Evolutionary conservation across 2,113 vertebrate species (phyloP), one percentile per base, ranked within the genome.

Genomic region (Spilogale gracilis): DNA sequence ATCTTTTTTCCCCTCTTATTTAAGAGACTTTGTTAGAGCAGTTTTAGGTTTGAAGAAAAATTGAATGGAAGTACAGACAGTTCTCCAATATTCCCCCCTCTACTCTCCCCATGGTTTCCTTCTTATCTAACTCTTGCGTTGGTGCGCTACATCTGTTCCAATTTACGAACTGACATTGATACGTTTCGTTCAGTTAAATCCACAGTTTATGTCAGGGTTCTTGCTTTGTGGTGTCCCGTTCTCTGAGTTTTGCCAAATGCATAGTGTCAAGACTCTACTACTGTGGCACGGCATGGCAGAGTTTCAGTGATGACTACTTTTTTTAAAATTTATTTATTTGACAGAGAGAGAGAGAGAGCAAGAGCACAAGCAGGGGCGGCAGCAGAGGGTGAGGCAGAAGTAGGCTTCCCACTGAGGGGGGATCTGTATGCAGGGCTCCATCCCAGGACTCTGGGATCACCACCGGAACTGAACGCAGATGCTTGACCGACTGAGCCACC

Each of bases 11-110:
- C 21, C 3, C 8, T 38, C 65, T 89, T 83, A 71, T 48, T 84
- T 79, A 52, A 83, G 6, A 69, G 9, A 67, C 7, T 61, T 79
- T 89, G 9, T 86, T 67, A 84, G 14, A 69, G 16, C 23, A 88
- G 16, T 63, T 95, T 96, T 43, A 94, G 21, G 9, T 78, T 94
- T 89, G 89, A n/a, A 85, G 63, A 92, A 90, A 95, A 93, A 67
- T 8, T 74, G 30, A 84, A 32, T 38, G 80, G 71, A 76, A 79
- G n/a, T 54, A 67, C 6, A 81, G 3, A 85, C 13, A 23, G 60
- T 82, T 78, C 13, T 85, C 8, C 81, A 17, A 63, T 52, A 45
- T 2, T 43, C n/a, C 2, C 27, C 43, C n/a, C 2, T 61, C 7
- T 32, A 2, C 11, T 48, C 11, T 50, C 10, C 7, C 9, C 21